Evolutionary conservation across 2,113 vertebrate genomes (phyloP), one percentile per base, ranked within the genome.

Genomic region (Eptesicus fuscus): DNA sequence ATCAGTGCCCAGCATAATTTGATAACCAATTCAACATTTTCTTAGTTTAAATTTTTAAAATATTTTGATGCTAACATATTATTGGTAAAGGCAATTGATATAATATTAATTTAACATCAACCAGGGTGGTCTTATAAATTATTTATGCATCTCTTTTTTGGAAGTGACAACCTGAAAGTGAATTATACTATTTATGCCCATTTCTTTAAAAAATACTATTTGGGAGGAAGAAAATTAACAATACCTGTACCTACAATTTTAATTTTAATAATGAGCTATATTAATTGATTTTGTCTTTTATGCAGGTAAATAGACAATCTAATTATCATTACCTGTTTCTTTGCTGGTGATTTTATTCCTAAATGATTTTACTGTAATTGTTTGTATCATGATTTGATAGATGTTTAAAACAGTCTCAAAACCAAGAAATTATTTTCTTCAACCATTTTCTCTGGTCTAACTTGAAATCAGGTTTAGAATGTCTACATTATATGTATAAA

Each of bases 1-100:
- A 96, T 97, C 96, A 95, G 61, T 96, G 76, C 78, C 90, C 18
- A 0, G 5, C 11, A 56, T 49, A 92, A 85, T 96, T 96, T 96
- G 97, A 92, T 95, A 97, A 97, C 88, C n/a, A 92, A 44, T 12
- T 97, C 37, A 70, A 23, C 91, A 35, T 87, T 84, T 96, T 95
- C 74, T 69, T 94, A 77, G n/a, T 91, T 67, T n/a, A 67, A 67
- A n/a, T 16, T 32, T 65, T 65, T 67, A 17, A 67, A n/a, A 67
- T 67, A n/a, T n/a, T 65, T 65, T 63, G 61, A 65, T 32, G 32
- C 30, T 65, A n/a, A 65, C 30, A n/a, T 65, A 65, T 53, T 42
- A 70, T 32, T 73, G 17, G 32, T 86, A 47, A 84, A 42, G 32
- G 9, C 4, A 77, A 42, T 67, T 49, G 69, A 87, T 86, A 79